A percentile compares a stretch with the other conserved stretches of the same genome.
These are phyloP conservation scores for Limnephilus auricula DNA, from an alignment of 2,888 invertebrate species.

Conservation along the genomic window DNA sequence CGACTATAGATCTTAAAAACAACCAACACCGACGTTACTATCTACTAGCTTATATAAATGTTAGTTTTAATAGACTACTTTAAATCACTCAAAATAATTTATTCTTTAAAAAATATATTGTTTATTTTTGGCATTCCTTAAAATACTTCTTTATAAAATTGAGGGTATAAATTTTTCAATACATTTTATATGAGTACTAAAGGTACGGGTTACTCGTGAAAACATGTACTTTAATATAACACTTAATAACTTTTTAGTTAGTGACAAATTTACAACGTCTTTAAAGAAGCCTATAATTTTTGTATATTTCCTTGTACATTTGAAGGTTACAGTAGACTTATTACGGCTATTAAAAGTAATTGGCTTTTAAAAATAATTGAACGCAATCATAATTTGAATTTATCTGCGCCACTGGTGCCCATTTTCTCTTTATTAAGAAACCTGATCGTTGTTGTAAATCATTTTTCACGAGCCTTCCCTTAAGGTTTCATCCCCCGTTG, in stretches of 20 bases:
- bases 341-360: conserved; percentile 39
- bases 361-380: conserved; percentile 65
- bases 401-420: conserved; percentile 56
- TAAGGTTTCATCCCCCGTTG: not conserved
- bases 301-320: not conserved
- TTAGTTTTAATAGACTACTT: too few species aligned
- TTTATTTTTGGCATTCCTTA: too few species aligned
- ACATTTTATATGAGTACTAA: too few species aligned
- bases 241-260: not conserved
- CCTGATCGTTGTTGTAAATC: conserved; percentile 52
- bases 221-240: not conserved
- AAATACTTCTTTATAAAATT: too few species aligned
- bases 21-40: too few species aligned
- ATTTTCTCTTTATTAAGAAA: conserved; percentile 65
- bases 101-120: too few species aligned
- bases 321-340: not conserved
- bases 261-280: not conserved
- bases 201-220: not conserved
- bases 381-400: conserved; percentile 64
- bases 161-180: too few species aligned
- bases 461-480: conserved; percentile 21
- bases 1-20: not conserved
- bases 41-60: too few species aligned
- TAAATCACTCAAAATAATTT: too few species aligned
- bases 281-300: not conserved